Percentiles rank a stretch among this genome's conserved stretches.
These are phyloP conservation scores for Urocolius indicus DNA, from an alignment of 2,113 vertebrate species.

Conservation along the genomic window DNA sequence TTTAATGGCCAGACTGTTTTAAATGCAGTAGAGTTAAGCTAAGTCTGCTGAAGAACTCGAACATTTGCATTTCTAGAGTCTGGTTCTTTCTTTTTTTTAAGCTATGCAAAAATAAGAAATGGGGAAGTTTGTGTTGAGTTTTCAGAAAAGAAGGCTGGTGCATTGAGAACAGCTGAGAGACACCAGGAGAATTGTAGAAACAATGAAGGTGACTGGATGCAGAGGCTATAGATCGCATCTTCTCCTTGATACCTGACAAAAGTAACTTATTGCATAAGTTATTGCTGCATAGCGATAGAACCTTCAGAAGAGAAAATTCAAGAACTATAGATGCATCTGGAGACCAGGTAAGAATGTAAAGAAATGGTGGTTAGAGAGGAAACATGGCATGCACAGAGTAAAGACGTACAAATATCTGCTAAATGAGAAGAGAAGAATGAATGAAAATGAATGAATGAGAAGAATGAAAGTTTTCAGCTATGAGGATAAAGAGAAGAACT, in stretches of 20 bases:
- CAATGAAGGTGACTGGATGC: conserved; percentile 70
- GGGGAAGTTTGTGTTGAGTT: conserved; percentile 75
- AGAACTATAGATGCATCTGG: conserved; percentile 66
- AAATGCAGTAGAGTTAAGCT: conserved; percentile 43
- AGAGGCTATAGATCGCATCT: conserved; percentile 71
- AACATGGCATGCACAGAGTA: conserved; percentile 55
- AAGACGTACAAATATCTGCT: conserved; percentile 58
- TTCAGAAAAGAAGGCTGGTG: conserved; percentile 74
- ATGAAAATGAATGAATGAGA: conserved; percentile 69
- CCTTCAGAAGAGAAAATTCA: conserved; percentile 64
- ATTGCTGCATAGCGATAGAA: conserved; percentile 68
- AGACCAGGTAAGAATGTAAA: conserved; percentile 67
- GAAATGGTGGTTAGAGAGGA: conserved; percentile 53
- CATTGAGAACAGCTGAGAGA: conserved; percentile 71
- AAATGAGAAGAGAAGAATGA: conserved; percentile 70
- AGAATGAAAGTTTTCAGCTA: conserved; percentile 65
- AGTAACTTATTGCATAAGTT: conserved; percentile 68
- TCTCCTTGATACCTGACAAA: conserved; percentile 70
- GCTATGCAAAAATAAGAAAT: conserved; percentile 69
- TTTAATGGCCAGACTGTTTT: conserved; percentile 1
- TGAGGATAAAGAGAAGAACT: conserved; percentile 64
- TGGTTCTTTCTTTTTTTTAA: conserved; percentile 46
- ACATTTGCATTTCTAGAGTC: conserved; percentile 63
- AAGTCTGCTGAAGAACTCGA: conserved; percentile 44
- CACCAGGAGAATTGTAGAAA: conserved; percentile 69